Base-by-base conservation (phyloP, 2,888 invertebrate genomes). In the Rotaria magnacalcarata region DNA sequence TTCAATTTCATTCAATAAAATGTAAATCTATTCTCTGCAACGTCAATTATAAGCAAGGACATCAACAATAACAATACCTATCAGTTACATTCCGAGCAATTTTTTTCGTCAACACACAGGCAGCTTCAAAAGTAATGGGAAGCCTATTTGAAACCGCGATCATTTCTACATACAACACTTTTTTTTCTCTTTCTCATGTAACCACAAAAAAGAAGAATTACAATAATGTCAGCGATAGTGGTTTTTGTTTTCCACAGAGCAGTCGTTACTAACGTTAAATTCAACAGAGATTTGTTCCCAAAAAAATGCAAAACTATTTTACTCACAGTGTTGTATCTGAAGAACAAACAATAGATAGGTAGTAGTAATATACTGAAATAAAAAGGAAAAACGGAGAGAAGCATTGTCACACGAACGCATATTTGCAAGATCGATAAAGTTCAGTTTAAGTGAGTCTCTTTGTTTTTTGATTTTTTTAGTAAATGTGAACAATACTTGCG, bases 381-480 rank as follows among this genome's bases (percentile, higher is more conserved):
- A 27, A 34, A 67, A 41, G 16, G 34, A 34, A 56, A 6, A 56
- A 56, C 21, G 5, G 6, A 67, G 14, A 24, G 19, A 34, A 67
- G 67, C 34, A 67, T 16, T 34, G 19, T 41, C 19, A 8, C 56
- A 56, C 56, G 8, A 7, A 24, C 7, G 24, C 56, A 56, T 56
- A 41, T 67, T 67, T 34, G 6, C 27, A 41, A 6, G 67, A 19
- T 67, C 34, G 67, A 34, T 16, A 67, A 41, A 16, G 67, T 67
- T 67, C 67, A 67, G 34, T 34, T 67, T 19, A 67, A 67, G 67
- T 67, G 67, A 67, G 34, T 67, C 34, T 67, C 34, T 67, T 67
- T 67, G 34, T 67, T 67, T 67, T 67, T 16, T 34, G 5, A 27
- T 67, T 7, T 34, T 41, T 19, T 27, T 34, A 6, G 6, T 67